Percentiles rank a stretch among this genome's conserved stretches.
Conservation (phyloP, 2,888 invertebrate genomes). For the Trachelus troglodyta region DNA sequence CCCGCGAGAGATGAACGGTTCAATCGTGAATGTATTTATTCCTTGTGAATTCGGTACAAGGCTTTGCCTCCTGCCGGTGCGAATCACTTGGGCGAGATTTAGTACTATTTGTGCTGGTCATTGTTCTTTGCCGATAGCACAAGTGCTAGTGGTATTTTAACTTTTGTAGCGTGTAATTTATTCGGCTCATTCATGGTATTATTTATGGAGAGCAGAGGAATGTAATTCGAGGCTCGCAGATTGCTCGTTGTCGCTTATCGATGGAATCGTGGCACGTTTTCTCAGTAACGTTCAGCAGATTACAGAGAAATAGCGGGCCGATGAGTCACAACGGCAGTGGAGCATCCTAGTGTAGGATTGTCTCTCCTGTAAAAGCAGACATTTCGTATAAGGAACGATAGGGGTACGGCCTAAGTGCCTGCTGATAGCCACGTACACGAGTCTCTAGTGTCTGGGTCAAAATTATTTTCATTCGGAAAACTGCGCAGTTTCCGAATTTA, state of each 20-base stretch:
- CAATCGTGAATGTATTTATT: background rate
- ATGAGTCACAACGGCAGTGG: no score
- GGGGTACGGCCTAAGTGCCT: background rate
- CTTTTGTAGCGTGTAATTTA: background rate
- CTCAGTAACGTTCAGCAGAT: background rate
- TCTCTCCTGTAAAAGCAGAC: background rate
- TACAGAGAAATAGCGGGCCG: background rate
- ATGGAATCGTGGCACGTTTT: background rate
- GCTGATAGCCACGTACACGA: background rate
- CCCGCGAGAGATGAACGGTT: background rate
- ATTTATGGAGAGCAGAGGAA: background rate
- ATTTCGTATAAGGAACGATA: background rate
- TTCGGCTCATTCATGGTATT: background rate
- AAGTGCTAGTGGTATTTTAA: background rate
- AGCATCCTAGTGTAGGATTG: background rate
- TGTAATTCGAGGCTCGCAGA: background rate
- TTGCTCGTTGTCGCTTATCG: background rate
- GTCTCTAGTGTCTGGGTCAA: constrained; percentile 5
- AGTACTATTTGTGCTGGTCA: background rate
- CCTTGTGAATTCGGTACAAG: background rate
- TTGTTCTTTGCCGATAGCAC: background rate
- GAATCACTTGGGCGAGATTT: background rate
- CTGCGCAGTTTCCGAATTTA: constrained; percentile 3
- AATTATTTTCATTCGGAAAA: constrained; percentile 12
- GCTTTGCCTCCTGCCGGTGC: background rate